Evolutionary conservation across 2,113 vertebrate species (phyloP), one percentile per base, ranked within the genome.

Genomic region (Austrofundulus limnaeus): DNA sequence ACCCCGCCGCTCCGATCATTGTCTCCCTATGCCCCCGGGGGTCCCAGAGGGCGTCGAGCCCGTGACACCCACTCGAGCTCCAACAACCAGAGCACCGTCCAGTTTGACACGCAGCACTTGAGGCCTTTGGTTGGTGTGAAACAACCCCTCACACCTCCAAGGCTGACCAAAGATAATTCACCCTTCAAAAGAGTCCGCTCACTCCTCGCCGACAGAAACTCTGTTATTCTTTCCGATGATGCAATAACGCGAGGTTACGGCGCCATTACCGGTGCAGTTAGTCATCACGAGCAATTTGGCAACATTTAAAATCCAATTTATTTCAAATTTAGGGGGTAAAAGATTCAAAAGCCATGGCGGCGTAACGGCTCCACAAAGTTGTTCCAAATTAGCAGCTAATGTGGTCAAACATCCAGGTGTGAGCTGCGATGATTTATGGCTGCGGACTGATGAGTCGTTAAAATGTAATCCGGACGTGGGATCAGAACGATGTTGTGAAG

Each of bases 81-180:
- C 64, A 78, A 86, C 84, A 90, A 86, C 89, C 81, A 72, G 68
- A 88, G 83, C 84, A 75, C 87, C 91, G 90, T 91, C 90, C 91
- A 90, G 91, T 90, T 91, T 92, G 90, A 91, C 85, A 88, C 55
- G 72, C 73, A 47, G 81, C 87, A 90, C 89, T 92, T 88, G 75
- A 91, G 88, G 69, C 66, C 73, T 76, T 84, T 78, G 80, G 69
- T 80, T 47, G 53, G 78, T 82, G 69, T 83, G 82, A 79, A 87
- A 78, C 83, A 87, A 90, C 89, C 88, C n/a, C 85, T 85, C 81
- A 85, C 88, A 70, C 83, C 84, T 85, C 77, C n/a, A 49, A 61
- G 70, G 80, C 85, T 86, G 81, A 77, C 72, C 70, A 59, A 85
- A 88, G 90, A 90, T 91, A 85, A 90, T 88, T 89, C 25, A 10